Conservation (phyloP, 1,140 invertebrate species). For the Lordiphosa collinella region DNA sequence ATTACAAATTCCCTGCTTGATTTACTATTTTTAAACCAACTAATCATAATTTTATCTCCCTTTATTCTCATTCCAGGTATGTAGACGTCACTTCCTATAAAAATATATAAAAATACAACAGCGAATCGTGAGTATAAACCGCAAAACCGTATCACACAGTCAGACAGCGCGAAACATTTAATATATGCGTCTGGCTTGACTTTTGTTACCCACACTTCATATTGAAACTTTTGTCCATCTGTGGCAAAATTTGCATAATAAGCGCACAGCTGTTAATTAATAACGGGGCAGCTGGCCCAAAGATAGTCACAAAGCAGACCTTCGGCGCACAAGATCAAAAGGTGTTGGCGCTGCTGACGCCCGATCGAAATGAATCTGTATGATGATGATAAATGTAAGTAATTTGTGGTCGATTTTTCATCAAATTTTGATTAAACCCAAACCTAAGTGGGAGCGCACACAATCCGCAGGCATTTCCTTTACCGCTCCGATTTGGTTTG, state of each 20-base stretch:
- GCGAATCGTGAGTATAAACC: constrained; percentile 47
- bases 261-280: constrained; percentile 75
- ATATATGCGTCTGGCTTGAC: constrained; percentile 20
- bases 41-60: constrained; percentile 18
- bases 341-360: constrained; percentile 3
- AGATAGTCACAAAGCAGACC: constrained; percentile 5
- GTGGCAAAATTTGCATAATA: constrained; percentile 67
- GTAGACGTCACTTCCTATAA: constrained; percentile 33
- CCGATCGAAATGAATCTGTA: constrained; percentile 10
- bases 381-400: neutral
- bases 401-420: too few species aligned
- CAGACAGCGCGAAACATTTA: constrained; percentile 20
- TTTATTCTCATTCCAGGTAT: constrained; percentile 52
- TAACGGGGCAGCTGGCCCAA: constrained; percentile 51
- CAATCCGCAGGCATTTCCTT: constrained; percentile 25
- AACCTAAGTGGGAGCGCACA: constrained; percentile 18
- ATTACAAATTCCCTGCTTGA: neutral
- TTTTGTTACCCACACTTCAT: constrained; percentile 12
- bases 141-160: neutral
- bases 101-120: constrained; percentile 3
- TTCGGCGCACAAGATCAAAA: constrained; percentile 37
- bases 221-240: constrained; percentile 41
- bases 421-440: too few species aligned
- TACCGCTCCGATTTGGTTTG: constrained; percentile 5
- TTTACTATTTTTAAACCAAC: neutral